phyloP scores from a whole-genome alignment of 2,113 vertebrate genomes.

The Blennius ocellaris region DNA sequence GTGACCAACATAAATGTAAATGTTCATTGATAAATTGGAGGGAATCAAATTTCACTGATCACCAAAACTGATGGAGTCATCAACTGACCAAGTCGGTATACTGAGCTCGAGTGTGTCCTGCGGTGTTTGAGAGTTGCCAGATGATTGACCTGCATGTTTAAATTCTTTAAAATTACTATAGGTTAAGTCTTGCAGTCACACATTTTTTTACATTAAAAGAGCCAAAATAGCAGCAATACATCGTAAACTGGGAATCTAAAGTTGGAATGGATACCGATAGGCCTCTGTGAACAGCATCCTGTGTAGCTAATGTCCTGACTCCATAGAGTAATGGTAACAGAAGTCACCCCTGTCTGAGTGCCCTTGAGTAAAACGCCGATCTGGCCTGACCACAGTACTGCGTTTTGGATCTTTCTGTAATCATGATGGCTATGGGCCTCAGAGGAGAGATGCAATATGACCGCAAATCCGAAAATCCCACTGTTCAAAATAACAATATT shows the following conservation, averaged over 20 bases:
- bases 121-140: conserved; percentile 9
- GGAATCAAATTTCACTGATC: not conserved
- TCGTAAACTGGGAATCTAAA: not conserved
- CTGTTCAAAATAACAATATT: not conserved
- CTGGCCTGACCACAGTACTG: conserved; percentile 7
- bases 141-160: conserved; percentile 1
- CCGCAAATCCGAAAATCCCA: not conserved
- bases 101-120: not conserved
- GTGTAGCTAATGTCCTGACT: conserved; percentile 1
- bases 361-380: conserved; percentile 27
- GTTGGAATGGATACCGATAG: not conserved
- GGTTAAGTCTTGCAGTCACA: not conserved
- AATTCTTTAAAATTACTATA: conserved; percentile 6
- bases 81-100: no score
- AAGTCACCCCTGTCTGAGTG: conserved; percentile 6
- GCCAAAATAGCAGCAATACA: conserved; percentile 8
- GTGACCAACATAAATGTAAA: no score
- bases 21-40: conserved; percentile 7
- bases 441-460: not conserved
- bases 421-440: conserved; percentile 1
- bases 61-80: conserved; percentile 17
- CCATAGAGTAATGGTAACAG: not conserved
- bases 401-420: not conserved
- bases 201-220: conserved; percentile 6
- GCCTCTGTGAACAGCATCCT: conserved; percentile 16